These are phyloP conservation scores for Apamea anceps DNA, from an alignment of 2,888 invertebrate species.

Conservation along the genomic window DNA sequence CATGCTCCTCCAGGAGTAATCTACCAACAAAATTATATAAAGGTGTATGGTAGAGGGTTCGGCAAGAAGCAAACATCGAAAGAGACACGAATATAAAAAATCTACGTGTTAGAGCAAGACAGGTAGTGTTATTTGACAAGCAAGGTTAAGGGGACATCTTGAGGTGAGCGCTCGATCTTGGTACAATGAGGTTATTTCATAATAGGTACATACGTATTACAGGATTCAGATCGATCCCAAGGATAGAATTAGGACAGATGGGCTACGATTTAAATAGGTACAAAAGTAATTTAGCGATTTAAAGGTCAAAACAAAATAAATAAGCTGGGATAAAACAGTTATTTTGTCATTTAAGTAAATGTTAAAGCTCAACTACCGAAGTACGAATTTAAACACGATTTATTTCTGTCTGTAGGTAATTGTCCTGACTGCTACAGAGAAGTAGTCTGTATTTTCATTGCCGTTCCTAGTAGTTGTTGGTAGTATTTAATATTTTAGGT, in stretches of 20 bases:
- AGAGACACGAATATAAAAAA: conserved; percentile 52
- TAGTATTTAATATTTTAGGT: not conserved
- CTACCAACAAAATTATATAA: conserved; percentile 72
- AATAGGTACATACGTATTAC: conserved; percentile 38
- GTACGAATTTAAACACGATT: not conserved
- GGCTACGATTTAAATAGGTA: not conserved
- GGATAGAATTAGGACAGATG: conserved; percentile 4
- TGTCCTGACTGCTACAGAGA: not conserved
- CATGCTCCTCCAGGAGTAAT: conserved; percentile 61
- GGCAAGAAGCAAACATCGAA: conserved; percentile 70
- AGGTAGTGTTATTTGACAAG: conserved; percentile 70
- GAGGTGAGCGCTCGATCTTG: conserved; percentile 70
- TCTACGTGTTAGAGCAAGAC: conserved; percentile 63
- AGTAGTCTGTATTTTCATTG: too few species aligned
- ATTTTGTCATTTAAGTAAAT: conserved; percentile 11
- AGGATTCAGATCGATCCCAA: conserved; percentile 30
- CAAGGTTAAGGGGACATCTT: conserved; percentile 72
- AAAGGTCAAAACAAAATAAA: conserved; percentile 13
- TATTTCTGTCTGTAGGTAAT: not conserved
- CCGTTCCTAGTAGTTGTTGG: not conserved
- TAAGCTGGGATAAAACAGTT: not conserved
- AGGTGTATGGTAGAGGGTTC: conserved; percentile 48
- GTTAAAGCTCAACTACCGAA: not conserved
- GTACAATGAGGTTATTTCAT: conserved; percentile 63
- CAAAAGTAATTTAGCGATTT: conserved; percentile 7